A percentile compares a stretch with the other conserved stretches of the same genome.
Conservation (phyloP, 2,113 vertebrate species). For the Prinia subflava region DNA sequence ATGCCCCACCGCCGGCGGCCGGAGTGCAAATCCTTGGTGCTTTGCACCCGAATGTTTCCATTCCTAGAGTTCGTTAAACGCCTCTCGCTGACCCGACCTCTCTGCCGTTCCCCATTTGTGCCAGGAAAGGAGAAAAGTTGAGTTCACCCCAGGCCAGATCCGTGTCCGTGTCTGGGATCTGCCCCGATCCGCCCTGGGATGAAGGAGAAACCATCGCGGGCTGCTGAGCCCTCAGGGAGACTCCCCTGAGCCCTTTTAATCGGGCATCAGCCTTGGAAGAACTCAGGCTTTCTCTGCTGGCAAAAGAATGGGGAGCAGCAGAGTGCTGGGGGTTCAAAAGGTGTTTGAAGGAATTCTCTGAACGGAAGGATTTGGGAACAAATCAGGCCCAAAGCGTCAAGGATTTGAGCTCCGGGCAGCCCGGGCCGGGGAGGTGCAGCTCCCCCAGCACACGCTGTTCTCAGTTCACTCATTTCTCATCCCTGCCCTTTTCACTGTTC, state of each 20-base stretch:
- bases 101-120: rapidly evolving
- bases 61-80: neutral
- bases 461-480: neutral
- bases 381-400: rapidly evolving
- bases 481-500: rapidly evolving
- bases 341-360: neutral
- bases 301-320: rapidly evolving
- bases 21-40: rapidly evolving
- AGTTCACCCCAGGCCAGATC: no score
- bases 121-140: neutral
- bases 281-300: rapidly evolving
- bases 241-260: rapidly evolving
- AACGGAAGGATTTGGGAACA: no score
- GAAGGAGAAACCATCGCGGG: rapidly evolving
- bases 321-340: rapidly evolving
- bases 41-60: rapidly evolving
- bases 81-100: rapidly evolving
- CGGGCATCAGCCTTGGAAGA: no score
- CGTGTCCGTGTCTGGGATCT: rapidly evolving
- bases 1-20: neutral
- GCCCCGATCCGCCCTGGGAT: neutral
- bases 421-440: neutral
- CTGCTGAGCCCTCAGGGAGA: rapidly evolving
- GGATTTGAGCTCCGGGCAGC: neutral
- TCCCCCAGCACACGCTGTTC: neutral